These are phyloP conservation scores for Vannuccia rotundouncinata DNA, from an alignment of 2,888 invertebrate genomes.

Conservation along the genomic window DNA sequence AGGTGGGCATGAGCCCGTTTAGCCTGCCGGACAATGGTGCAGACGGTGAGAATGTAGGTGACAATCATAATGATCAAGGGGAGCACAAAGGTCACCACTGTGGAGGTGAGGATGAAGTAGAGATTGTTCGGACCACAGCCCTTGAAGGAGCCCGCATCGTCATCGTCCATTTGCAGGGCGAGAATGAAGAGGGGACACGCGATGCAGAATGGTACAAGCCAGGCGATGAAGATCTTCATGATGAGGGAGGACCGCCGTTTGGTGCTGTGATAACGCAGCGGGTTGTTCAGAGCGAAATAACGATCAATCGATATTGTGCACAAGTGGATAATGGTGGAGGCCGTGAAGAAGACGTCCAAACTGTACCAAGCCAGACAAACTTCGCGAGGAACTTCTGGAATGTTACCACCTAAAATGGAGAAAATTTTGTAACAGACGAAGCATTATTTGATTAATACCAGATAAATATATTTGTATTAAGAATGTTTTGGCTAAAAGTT, in stretches of 20 bases:
- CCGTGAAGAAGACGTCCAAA: conserved; percentile 45
- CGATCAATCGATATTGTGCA: conserved; percentile 45
- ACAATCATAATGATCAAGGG: conserved; percentile 45
- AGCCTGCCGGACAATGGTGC: conserved; percentile 41
- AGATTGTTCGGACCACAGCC: conserved; percentile 46
- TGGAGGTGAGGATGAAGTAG: conserved; percentile 44
- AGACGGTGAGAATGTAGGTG: conserved; percentile 44
- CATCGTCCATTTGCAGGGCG: conserved; percentile 35
- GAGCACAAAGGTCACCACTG: conserved; percentile 44
- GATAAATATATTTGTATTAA: no score
- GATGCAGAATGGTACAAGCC: conserved; percentile 44
- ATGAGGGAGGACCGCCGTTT: conserved; percentile 42
- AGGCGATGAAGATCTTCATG: conserved; percentile 43
- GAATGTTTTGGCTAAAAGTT: no score
- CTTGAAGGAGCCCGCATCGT: conserved; percentile 40
- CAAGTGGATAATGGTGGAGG: conserved; percentile 45
- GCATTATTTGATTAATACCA: no score
- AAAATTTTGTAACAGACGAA: no score
- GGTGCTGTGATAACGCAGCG: conserved; percentile 43
- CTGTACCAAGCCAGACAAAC: conserved; percentile 45
- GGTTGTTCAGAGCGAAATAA: conserved; percentile 44
- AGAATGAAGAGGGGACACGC: conserved; percentile 44
- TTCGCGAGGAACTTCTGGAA: conserved; percentile 31
- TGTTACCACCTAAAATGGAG: conserved; percentile 30
- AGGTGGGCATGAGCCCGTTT: conserved; percentile 36